phyloP scores from a whole-genome alignment of 2,113 vertebrate species.

The human (Homo sapiens) region GRCh38 chr4:176587501-176588000 shows the following conservation, averaged over 20 bases:
- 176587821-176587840: not conserved
- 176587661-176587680: not conserved
- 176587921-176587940: not conserved
- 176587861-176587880: not conserved
- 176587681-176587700: slow-evolving; percentile 6
- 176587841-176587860: not conserved
- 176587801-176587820: not conserved
- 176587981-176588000: not conserved
- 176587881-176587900: not conserved
- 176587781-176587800: not conserved
- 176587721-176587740: not conserved
- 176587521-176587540: not conserved
- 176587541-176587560: not conserved
- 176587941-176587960: not conserved
- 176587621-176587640: not conserved
- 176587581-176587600: not conserved
- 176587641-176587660: not conserved
- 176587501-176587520: not conserved
- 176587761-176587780: not conserved
- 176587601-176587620: not conserved
- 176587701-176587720: not conserved
- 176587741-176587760: not conserved
- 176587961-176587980: not conserved
- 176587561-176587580: not conserved
- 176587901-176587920: not conserved